Evolutionary conservation across 2,888 invertebrate genomes (phyloP).

Genomic region (Temnothorax rugatulus): DNA sequence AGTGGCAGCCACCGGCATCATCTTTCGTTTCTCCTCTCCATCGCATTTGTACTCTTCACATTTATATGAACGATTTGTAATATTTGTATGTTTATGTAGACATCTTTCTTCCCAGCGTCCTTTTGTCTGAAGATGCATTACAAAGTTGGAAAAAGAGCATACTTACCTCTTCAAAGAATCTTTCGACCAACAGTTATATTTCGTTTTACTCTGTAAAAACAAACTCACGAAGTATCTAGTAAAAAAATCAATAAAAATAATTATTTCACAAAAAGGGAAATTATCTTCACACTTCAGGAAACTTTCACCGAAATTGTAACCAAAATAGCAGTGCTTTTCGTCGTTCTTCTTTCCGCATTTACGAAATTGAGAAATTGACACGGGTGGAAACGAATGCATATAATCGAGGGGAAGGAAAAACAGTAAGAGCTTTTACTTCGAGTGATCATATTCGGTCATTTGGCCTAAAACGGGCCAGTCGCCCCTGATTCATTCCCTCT

Average conservation of each 20-base stretch:
- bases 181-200: not conserved
- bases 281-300: not conserved
- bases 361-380: slow-evolving; percentile 57
- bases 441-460: slow-evolving; percentile 70
- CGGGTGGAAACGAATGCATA: slow-evolving; percentile 61
- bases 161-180: not conserved
- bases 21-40: not conserved
- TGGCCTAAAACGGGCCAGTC: slow-evolving; percentile 63
- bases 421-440: slow-evolving; percentile 63
- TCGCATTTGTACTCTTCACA: slow-evolving; percentile 8
- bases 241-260: slow-evolving; percentile 11
- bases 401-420: slow-evolving; percentile 38
- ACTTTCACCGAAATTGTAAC: slow-evolving; percentile 46
- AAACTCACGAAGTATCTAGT: not conserved
- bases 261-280: not conserved
- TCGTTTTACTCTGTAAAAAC: not conserved
- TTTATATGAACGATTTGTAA: slow-evolving; percentile 11
- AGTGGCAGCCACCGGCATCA: slow-evolving; percentile 5
- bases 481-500: slow-evolving; percentile 67
- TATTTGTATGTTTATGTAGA: slow-evolving; percentile 11
- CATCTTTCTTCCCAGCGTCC: not conserved
- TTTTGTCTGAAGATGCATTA: not conserved
- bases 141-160: not conserved
- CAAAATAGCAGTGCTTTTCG: slow-evolving; percentile 49
- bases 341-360: slow-evolving; percentile 35